A percentile compares a stretch with the other conserved stretches of the same genome.
Conservation (phyloP, 2,888 invertebrate species). For the Willowsia nigromaculata region DNA sequence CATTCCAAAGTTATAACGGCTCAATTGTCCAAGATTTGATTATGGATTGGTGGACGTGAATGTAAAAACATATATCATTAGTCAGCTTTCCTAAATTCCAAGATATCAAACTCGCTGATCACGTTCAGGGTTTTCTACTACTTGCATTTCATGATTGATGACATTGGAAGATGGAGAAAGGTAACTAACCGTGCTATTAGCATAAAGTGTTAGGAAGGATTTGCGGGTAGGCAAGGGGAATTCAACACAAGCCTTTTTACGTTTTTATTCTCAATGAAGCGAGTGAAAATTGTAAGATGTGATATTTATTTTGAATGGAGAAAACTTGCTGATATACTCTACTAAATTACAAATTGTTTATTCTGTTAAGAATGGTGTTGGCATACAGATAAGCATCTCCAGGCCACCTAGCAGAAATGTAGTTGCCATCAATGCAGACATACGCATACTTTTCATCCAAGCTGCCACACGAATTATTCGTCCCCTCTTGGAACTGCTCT, state of each 20-base stretch:
- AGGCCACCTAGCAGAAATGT: constrained; percentile 76
- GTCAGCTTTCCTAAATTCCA: too few relatives aligned
- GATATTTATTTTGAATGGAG: too few relatives aligned
- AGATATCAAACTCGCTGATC: too few relatives aligned
- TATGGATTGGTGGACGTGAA: too few relatives aligned
- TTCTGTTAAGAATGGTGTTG: constrained; percentile 69
- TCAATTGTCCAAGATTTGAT: too few relatives aligned
- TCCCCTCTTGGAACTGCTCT: constrained; percentile 72
- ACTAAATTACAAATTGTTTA: constrained; percentile 47
- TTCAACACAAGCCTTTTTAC: background rate
- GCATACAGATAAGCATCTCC: constrained; percentile 75
- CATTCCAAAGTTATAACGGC: too few relatives aligned
- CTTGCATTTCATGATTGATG: too few relatives aligned
- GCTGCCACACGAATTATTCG: constrained; percentile 72
- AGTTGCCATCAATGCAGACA: constrained; percentile 75
- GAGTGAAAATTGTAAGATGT: too few relatives aligned
- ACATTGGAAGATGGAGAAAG: constrained; percentile 9
- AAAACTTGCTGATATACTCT: background rate
- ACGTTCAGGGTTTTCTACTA: too few relatives aligned
- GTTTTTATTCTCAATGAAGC: too few relatives aligned
- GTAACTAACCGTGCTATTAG: constrained; percentile 58
- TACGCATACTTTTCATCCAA: constrained; percentile 74
- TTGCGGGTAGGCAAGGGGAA: background rate
- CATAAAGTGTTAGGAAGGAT: constrained; percentile 51
- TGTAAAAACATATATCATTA: too few relatives aligned